Conservation (phyloP, 2,113 vertebrate genomes). For the Xyliphius kryptos region DNA sequence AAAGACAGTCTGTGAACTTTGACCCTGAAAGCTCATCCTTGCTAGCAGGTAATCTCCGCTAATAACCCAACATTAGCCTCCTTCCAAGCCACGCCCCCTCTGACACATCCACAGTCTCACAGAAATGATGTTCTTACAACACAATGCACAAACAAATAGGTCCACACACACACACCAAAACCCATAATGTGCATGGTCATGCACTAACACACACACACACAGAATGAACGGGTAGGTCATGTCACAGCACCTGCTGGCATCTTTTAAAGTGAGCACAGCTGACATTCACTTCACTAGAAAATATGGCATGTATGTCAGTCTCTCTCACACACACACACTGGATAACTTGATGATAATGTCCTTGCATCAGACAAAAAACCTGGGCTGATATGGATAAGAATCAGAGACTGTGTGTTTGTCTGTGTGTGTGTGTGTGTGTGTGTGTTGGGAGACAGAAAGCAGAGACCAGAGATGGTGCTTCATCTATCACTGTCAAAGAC, state of each 20-base stretch:
- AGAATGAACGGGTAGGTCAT: slow-evolving; percentile 15
- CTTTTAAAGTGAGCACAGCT: slow-evolving; percentile 56
- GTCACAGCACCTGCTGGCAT: slow-evolving; percentile 63
- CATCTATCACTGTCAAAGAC: slow-evolving; percentile 65
- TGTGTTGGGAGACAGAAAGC: no score
- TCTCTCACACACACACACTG: no score
- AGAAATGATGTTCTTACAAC: slow-evolving; percentile 13
- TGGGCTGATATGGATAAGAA: no score
- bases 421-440: no score
- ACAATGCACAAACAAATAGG: slow-evolving; percentile 25
- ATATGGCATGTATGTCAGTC: slow-evolving; percentile 35
- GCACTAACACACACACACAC: slow-evolving; percentile 23
- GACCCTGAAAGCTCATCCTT: slow-evolving; percentile 16
- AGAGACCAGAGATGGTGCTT: slow-evolving; percentile 63
- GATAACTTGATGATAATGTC: no score
- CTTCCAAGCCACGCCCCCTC: no score
- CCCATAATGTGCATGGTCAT: neutral
- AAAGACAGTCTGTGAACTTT: slow-evolving; percentile 46
- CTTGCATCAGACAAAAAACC: no score
- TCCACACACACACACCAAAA: neutral
- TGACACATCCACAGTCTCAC: neutral
- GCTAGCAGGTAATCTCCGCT: slow-evolving; percentile 52
- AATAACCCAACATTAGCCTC: slow-evolving; percentile 40
- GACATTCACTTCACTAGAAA: slow-evolving; percentile 54
- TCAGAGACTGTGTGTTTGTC: no score